Evolutionary conservation across 2,888 invertebrate genomes (phyloP).

Genomic region (Tenthredo scrophulariae): DNA sequence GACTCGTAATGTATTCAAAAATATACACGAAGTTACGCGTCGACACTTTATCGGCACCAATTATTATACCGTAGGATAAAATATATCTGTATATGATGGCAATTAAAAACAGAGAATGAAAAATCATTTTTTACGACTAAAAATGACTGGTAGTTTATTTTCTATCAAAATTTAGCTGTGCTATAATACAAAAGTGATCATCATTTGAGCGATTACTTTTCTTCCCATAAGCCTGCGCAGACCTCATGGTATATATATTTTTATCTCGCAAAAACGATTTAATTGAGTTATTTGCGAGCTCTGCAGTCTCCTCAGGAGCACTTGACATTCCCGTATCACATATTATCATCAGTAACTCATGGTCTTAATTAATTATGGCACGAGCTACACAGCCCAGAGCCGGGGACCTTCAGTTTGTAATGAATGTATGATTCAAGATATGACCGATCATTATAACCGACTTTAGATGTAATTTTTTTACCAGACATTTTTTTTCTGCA

Average conservation of each 20-base stretch:
- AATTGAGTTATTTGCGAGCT: conserved; percentile 30
- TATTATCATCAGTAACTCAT: conserved; percentile 23
- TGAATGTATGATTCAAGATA: neutral
- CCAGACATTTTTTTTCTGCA: neutral
- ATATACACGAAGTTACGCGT: conserved; percentile 9
- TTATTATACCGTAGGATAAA: neutral
- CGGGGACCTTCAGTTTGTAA: neutral
- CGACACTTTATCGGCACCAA: neutral
- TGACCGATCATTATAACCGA: neutral
- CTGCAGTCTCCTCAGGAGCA: neutral
- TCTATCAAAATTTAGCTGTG: neutral
- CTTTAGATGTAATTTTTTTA: neutral
- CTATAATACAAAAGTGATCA: conserved; percentile 12
- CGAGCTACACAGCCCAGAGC: neutral
- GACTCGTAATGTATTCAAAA: conserved; percentile 2
- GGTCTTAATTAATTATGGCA: conserved; percentile 20
- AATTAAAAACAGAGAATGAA: neutral
- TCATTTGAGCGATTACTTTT: neutral
- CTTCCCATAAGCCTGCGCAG: neutral
- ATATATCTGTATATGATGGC: neutral
- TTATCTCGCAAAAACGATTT: conserved; percentile 22
- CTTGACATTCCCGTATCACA: conserved; percentile 44
- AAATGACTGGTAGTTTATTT: neutral
- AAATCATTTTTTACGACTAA: neutral
- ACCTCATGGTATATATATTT: neutral